Conservation (phyloP, 2,888 invertebrate species). For the Anodontia alba region DNA sequence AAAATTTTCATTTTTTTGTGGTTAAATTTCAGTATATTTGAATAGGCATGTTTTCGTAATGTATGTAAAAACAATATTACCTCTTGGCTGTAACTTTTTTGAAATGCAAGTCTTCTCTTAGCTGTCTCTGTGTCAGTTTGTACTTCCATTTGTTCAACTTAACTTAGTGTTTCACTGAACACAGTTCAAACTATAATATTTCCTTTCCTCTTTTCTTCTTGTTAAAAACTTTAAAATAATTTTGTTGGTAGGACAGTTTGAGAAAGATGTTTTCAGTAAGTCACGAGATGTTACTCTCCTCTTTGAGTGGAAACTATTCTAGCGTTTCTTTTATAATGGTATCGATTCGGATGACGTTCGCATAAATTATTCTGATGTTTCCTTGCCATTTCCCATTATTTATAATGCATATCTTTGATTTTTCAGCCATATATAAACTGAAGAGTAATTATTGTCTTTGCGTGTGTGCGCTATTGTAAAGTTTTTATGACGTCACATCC, state of each 20-base stretch:
- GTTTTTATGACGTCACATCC: slow-evolving; percentile 45
- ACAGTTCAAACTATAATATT: no score
- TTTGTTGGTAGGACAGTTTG: no score
- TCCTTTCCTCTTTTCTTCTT: no score
- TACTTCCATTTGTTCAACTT: slow-evolving; percentile 28
- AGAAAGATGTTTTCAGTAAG: background rate
- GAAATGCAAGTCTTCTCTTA: slow-evolving; percentile 79
- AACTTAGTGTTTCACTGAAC: background rate
- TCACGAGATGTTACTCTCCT: background rate
- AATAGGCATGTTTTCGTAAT: no score
- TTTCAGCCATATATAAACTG: slow-evolving; percentile 13
- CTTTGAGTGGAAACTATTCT: background rate
- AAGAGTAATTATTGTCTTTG: slow-evolving; percentile 2
- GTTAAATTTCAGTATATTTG: no score
- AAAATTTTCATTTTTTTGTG: no score
- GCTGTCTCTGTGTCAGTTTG: slow-evolving; percentile 71
- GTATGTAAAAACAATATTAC: slow-evolving; percentile 58
- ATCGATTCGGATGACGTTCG: slow-evolving; percentile 33
- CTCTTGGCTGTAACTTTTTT: slow-evolving; percentile 83
- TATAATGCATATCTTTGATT: slow-evolving; percentile 19
- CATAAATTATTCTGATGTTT: slow-evolving; percentile 46
- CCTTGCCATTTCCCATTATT: slow-evolving; percentile 8
- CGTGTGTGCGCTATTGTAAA: slow-evolving; percentile 33
- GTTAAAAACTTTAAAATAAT: no score
- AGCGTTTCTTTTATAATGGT: background rate